These are phyloP conservation scores for Conger conger DNA, from an alignment of 2,113 vertebrate genomes.

Conservation along the genomic window DNA sequence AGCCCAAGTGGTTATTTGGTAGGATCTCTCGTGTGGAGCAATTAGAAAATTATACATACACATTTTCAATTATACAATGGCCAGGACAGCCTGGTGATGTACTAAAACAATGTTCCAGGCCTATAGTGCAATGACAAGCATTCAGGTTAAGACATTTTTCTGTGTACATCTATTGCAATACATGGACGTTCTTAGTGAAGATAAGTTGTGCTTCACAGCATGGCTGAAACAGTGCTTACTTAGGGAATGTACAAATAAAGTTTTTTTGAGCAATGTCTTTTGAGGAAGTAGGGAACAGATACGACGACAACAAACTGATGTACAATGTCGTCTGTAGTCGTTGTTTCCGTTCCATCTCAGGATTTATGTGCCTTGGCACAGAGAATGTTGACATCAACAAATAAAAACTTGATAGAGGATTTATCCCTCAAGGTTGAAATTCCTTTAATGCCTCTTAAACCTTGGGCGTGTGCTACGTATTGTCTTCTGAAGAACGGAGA, in stretches of 20 bases:
- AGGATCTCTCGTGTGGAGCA: no score
- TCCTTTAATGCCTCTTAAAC: background rate
- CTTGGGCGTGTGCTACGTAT: background rate
- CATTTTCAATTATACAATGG: no score
- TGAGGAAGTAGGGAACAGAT: no score
- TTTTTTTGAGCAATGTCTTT: background rate
- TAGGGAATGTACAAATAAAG: no score
- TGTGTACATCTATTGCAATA: background rate
- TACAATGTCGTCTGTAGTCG: background rate
- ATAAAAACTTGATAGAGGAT: background rate
- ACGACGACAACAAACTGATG: no score
- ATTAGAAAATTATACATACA: no score
- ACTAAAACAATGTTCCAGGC: background rate
- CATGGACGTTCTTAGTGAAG: background rate
- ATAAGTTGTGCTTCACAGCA: background rate
- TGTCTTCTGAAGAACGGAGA: background rate
- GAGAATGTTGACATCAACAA: background rate
- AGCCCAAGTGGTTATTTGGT: no score
- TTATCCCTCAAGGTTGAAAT: slow-evolving; percentile 4
- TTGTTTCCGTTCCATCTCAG: background rate
- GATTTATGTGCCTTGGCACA: background rate
- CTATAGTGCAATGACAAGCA: no score
- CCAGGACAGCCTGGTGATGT: no score
- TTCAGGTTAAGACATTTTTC: background rate
- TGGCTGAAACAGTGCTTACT: no score